Base-by-base conservation (phyloP, 1,140 invertebrate genomes). In the Drosophila cardini region DNA sequence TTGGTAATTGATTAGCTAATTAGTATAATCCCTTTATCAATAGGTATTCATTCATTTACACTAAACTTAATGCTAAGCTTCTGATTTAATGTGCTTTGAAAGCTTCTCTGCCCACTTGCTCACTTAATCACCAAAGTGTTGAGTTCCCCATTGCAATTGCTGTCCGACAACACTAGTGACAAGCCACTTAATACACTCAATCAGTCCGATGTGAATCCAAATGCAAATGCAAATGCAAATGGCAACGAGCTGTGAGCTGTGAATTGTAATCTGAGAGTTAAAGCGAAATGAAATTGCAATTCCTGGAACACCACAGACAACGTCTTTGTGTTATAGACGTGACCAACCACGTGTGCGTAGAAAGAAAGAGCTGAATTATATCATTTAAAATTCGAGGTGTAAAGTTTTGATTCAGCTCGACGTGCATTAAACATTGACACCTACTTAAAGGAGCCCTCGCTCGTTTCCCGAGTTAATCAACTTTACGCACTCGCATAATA, bases 401-500 rank as follows among this genome's bases (percentile, higher is more conserved):
- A 52, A 69, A 53, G 53, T 61, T 64, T 50, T 45, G 71, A 82
- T 43, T 77, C 26, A 18, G 7, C 32, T 26, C 21, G 46, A 46
- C 18, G 42, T 78, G 72, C 79, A 89, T 86, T 87, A 87, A 80
- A 84, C 73, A 87, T 87, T 80, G 76, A 78, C 73, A 84, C 72
- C 76, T 57, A 64, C 43, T 75, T 71, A 57, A 43, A 26, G 21
- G 21, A 34, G 0, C 13, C 16, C 56, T 45, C 3, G 8, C 21
- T 46, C 9, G 16, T 8, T 6, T 61, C 43, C 10, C 38, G 70
- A 76, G 80, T 89, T 87, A 87, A 87, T 89, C 84, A 87, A 89
- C 85, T 87, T 89, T 75, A 84, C 83, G 79, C 82, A 85, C 83
- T 89, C 76, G 58, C 80, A 67, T 89, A 71, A 83, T 73, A 87